Percentiles rank a stretch among this genome's conserved stretches.
Evolutionary conservation across 2,797 vertebrate species (phyloP).

Genomic region (Arrhamphus sclerolepis): DNA sequence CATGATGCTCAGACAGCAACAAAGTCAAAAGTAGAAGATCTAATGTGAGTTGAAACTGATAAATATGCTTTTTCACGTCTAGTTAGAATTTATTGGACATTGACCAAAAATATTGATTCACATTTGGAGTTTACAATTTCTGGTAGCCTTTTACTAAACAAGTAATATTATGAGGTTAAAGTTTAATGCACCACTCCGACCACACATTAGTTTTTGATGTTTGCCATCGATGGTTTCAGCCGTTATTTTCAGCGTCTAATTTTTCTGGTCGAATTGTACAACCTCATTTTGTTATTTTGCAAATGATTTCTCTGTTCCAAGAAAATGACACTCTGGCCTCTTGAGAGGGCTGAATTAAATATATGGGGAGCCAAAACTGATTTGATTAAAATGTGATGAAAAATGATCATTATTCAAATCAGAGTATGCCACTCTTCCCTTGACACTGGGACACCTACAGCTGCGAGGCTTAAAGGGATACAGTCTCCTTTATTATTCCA

Average conservation of each 20-base stretch:
- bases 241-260: conserved; percentile 5
- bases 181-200: no score
- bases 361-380: conserved; percentile 32
- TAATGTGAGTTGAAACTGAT: no score
- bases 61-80: no score
- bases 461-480: conserved; percentile 2
- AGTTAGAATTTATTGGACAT: no score
- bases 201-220: neutral
- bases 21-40: no score
- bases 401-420: conserved; percentile 52
- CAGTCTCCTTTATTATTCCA: neutral
- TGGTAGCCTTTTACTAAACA: no score
- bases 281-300: conserved; percentile 38
- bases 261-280: conserved; percentile 7
- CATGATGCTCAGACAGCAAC: no score
- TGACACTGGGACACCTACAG: neutral
- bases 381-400: conserved; percentile 55
- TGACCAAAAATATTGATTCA: no score
- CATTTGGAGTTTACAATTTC: no score
- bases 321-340: conserved; percentile 40
- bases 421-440: conserved; percentile 32
- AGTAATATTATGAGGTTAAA: no score
- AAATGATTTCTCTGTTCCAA: conserved; percentile 30
- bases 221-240: no score
- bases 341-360: conserved; percentile 38